Percentiles rank a stretch among this genome's conserved stretches.
phyloP scores from a whole-genome alignment of 2,113 vertebrate genomes.

The Hemichromis elongatus region DNA sequence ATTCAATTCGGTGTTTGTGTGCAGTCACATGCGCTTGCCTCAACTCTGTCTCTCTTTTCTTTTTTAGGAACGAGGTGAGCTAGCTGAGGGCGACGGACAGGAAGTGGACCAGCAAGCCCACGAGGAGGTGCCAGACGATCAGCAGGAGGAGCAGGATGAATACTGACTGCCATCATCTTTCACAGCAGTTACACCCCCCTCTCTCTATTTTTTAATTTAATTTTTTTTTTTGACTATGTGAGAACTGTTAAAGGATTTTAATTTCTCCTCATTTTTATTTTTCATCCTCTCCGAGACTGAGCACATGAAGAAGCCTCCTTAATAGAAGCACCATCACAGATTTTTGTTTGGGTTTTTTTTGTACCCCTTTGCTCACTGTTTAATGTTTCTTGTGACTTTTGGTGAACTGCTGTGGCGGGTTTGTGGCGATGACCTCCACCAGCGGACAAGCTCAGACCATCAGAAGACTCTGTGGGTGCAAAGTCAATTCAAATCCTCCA shows the following conservation, averaged over 20 bases:
- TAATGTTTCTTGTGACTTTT: slow-evolving; percentile 79
- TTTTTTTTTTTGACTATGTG: slow-evolving; percentile 73
- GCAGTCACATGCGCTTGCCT: neutral
- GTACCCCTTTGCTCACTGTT: slow-evolving; percentile 55
- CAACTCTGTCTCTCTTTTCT: neutral
- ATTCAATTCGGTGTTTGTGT: neutral
- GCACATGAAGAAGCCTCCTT: slow-evolving; percentile 81
- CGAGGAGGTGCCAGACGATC: slow-evolving; percentile 82
- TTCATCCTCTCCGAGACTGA: slow-evolving; percentile 80
- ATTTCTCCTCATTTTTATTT: slow-evolving; percentile 58
- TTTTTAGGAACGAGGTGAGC: slow-evolving; percentile 82
- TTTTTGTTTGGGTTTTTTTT: slow-evolving; percentile 41
- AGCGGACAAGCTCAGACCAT: slow-evolving; percentile 74
- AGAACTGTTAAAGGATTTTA: slow-evolving; percentile 75
- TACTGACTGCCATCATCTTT: slow-evolving; percentile 80
- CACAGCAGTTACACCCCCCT: slow-evolving; percentile 58
- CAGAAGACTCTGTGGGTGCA: slow-evolving; percentile 72
- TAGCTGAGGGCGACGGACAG: slow-evolving; percentile 77
- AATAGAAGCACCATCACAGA: slow-evolving; percentile 65
- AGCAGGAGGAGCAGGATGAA: slow-evolving; percentile 94
- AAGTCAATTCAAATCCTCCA: slow-evolving; percentile 46
- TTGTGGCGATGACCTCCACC: slow-evolving; percentile 69
- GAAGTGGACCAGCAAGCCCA: slow-evolving; percentile 85
- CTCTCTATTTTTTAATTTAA: neutral
- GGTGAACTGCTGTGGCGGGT: slow-evolving; percentile 78